phyloP scores from a whole-genome alignment of 2,113 vertebrate species.

The Raja brachyura region DNA sequence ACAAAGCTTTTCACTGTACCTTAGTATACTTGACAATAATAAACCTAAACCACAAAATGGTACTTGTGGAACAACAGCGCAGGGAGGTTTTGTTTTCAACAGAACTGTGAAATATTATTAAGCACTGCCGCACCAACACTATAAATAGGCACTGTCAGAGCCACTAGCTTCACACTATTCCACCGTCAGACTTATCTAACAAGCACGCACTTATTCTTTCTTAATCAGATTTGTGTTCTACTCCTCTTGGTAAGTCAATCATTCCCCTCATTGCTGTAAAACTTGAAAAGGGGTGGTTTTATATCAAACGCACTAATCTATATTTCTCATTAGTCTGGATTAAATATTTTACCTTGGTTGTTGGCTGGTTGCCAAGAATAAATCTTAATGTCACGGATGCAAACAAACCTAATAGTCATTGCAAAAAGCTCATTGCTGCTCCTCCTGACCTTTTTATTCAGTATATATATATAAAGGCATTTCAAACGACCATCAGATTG shows the following conservation, averaged over 20 bases:
- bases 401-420: conserved; percentile 48
- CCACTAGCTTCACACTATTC: not conserved
- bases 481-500: not conserved
- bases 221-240: not conserved
- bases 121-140: not conserved
- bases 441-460: not conserved
- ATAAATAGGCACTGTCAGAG: not conserved
- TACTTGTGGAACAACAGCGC: not conserved
- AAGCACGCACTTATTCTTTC: not conserved
- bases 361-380: conserved; percentile 50
- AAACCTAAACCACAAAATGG: not conserved
- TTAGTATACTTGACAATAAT: no score
- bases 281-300: conserved; percentile 26
- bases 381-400: conserved; percentile 47
- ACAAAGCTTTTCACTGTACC: no score
- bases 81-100: not conserved
- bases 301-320: conserved; percentile 45
- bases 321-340: conserved; percentile 48
- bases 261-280: conserved; percentile 13
- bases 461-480: not conserved
- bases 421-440: not conserved
- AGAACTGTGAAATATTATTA: not conserved
- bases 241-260: not conserved
- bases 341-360: conserved; percentile 48
- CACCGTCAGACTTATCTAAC: not conserved